Evolutionary conservation across 2,113 vertebrate species (phyloP).

Genomic region (Scortum barcoo): DNA sequence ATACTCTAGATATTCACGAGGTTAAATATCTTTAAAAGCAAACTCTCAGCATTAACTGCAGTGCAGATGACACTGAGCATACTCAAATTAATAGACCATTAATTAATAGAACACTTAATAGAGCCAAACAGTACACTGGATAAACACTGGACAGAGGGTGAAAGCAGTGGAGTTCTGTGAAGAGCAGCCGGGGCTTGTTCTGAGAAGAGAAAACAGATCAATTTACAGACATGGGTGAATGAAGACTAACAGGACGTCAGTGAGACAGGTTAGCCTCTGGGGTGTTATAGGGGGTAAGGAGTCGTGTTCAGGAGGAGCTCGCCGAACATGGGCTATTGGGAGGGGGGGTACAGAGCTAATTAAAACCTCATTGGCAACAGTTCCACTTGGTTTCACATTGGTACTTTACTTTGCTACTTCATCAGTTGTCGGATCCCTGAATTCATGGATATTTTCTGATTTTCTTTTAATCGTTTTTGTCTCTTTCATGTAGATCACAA

Average conservation of each 20-base stretch:
- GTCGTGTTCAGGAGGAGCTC: slow-evolving; percentile 25
- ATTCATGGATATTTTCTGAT: slow-evolving; percentile 26
- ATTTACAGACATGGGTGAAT: slow-evolving; percentile 55
- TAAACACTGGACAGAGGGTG: slow-evolving; percentile 15
- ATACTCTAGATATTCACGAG: neutral
- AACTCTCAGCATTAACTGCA: neutral
- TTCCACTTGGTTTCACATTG: slow-evolving; percentile 17
- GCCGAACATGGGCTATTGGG: slow-evolving; percentile 9
- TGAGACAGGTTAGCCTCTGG: slow-evolving; percentile 35
- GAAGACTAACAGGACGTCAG: slow-evolving; percentile 50
- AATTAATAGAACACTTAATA: too few relatives aligned
- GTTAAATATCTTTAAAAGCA: slow-evolving; percentile 2
- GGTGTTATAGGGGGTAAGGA: neutral
- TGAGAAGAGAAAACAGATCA: slow-evolving; percentile 66
- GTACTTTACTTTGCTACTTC: neutral
- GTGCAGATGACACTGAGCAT: neutral
- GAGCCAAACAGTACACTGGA: slow-evolving; percentile 19
- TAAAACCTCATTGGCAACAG: slow-evolving; percentile 5
- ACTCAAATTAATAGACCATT: slow-evolving; percentile 13
- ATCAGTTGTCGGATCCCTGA: slow-evolving; percentile 8
- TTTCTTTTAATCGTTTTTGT: slow-evolving; percentile 23
- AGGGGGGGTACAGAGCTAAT: slow-evolving; percentile 8
- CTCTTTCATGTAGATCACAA: slow-evolving; percentile 49
- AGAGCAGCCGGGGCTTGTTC: slow-evolving; percentile 51
- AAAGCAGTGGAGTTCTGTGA: slow-evolving; percentile 73